Evolutionary conservation across 2,797 vertebrate genomes (phyloP), one percentile per base, ranked within the genome.

Genomic region (Chelon auratus): DNA sequence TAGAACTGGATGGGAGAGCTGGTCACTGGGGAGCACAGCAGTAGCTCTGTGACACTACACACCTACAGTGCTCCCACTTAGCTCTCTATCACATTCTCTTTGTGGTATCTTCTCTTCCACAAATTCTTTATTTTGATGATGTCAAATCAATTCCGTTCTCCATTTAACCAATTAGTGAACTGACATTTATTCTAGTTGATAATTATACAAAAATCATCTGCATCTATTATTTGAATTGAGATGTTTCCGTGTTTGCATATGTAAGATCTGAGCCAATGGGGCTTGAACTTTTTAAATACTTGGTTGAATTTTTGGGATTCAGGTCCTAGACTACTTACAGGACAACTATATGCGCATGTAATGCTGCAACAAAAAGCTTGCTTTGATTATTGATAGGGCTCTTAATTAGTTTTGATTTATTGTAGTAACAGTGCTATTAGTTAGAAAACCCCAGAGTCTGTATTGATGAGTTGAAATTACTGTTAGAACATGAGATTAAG

Each of bases 1-100:
- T 96, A 96, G 93, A 92, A 94, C 53, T 94, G 84, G 94, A 94
- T 94, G 90, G 91, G 93, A 89, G 87, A 90, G 93, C 90, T 87
- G 90, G 92, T 95, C 94, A 92, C 93, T 89, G 91, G 93, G 91
- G 92, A 93, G 76, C 75, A 30, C 20, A 65, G 69, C 55, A 62
- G 76, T 78, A 69, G 81, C 88, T 81, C 75, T 78, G 73, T 80
- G 82, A 84, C 78, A 75, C 78, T 43, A 58, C 87, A 75, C 83
- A 80, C 57, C 62, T 64, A 22, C 39, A 72, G 58, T 45, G 40
- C 51, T 64, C 61, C 45, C 59, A 33, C 63, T 67, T 18, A 47
- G 42, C 75, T 72, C 72, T 47, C 22, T 22, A 45, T 80, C 67
- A 48, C 39, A n/a, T 13, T 58, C 68, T 75, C 64, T 57, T 57